Percentiles rank a stretch among this genome's conserved stretches.
Conservation (phyloP, 2,113 vertebrate genomes). For the Urocitellus parryii region DNA sequence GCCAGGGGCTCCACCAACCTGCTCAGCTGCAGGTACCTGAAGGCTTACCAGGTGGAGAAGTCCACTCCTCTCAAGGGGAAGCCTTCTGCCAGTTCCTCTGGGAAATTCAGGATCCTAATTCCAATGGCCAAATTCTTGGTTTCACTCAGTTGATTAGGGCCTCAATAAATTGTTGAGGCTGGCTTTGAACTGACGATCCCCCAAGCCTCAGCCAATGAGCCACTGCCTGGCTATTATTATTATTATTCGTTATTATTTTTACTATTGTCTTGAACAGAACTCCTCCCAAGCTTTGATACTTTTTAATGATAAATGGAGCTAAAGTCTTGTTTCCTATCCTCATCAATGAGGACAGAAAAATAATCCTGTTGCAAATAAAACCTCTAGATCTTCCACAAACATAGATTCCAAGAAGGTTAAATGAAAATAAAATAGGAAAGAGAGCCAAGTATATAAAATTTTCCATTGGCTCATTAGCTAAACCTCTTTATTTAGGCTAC, state of each 20-base stretch:
- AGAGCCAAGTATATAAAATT: background rate
- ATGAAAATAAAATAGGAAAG: constrained; percentile 46
- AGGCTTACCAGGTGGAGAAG: constrained; percentile 93
- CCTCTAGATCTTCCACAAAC: constrained; percentile 12
- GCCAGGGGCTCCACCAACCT: constrained; percentile 97
- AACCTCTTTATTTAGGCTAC: constrained; percentile 34
- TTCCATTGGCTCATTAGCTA: background rate
- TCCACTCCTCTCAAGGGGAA: constrained; percentile 93
- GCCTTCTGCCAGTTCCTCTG: constrained; percentile 97
- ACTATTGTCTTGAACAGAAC: background rate
- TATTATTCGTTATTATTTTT: background rate
- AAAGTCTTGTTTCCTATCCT: background rate
- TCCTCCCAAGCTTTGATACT: background rate
- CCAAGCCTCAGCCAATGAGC: too few relatives aligned
- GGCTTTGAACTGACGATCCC: too few relatives aligned
- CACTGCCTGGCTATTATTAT: background rate
- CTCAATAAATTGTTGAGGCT: too few relatives aligned
- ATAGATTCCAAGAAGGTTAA: constrained; percentile 37
- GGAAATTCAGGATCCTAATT: constrained; percentile 99
- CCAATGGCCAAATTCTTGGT: constrained; percentile 95
- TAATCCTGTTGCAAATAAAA: constrained; percentile 1
- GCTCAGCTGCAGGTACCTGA: constrained; percentile 98
- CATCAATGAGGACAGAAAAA: constrained; percentile 19
- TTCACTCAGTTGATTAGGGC: too few relatives aligned
- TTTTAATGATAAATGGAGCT: background rate